These are phyloP conservation scores for Ascaphus truei DNA, from an alignment of 2,113 vertebrate genomes.

Conservation along the genomic window DNA sequence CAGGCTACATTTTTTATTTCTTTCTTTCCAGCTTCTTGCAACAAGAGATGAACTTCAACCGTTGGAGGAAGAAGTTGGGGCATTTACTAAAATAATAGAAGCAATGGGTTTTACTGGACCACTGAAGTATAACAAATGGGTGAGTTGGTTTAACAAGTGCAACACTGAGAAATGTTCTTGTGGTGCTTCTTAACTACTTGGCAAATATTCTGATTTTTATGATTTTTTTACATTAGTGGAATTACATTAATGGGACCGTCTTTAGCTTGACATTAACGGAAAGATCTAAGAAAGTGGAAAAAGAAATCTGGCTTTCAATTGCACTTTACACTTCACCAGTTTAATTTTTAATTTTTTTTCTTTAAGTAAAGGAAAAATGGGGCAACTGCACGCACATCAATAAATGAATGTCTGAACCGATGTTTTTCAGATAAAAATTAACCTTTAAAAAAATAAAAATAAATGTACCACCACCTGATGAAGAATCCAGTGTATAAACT, in stretches of 20 bases:
- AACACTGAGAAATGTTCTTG: no score
- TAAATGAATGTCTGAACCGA: conserved; percentile 4
- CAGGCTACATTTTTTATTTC: neutral
- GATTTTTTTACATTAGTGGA: no score
- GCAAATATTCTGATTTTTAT: neutral
- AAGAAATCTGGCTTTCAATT: neutral
- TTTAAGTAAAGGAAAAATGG: neutral
- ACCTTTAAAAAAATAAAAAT: neutral
- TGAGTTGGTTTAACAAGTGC: no score
- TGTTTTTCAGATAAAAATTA: conserved; percentile 3
- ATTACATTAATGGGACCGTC: no score
- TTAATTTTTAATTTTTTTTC: neutral
- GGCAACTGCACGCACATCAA: neutral
- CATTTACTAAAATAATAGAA: conserved; percentile 91
- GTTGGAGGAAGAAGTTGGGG: conserved; percentile 81
- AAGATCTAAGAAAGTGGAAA: neutral
- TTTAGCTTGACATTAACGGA: no score
- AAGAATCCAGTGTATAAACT: conserved; percentile 28
- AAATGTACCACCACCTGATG: neutral
- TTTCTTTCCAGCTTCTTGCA: conserved; percentile 57
- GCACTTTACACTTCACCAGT: neutral
- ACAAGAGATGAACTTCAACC: conserved; percentile 73
- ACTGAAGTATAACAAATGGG: conserved; percentile 97
- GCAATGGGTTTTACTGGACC: conserved; percentile 94
- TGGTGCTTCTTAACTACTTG: no score